Conservation (phyloP, 2,888 invertebrate species). For the Zele albiditarsus region DNA sequence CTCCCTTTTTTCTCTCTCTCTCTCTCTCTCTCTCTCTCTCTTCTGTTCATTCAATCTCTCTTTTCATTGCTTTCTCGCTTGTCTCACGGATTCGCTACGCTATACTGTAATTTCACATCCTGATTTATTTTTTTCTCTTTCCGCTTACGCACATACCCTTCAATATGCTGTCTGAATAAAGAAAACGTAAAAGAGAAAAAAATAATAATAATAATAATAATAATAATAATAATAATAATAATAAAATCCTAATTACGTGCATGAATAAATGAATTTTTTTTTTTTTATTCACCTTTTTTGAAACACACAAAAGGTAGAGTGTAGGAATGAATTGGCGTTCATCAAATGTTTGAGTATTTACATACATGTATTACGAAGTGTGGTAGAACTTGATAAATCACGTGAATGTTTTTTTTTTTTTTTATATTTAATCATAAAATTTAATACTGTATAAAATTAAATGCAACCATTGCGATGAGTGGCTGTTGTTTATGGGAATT, state of each 20-base stretch:
- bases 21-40: conserved; percentile 8
- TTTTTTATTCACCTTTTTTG: not conserved
- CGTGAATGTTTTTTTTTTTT: no score
- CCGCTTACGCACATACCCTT: conserved; percentile 12
- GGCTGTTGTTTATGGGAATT: no score
- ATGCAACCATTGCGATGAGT: no score
- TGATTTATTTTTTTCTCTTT: conserved; percentile 35
- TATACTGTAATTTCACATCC: conserved; percentile 29
- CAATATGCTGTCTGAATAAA: conserved; percentile 17
- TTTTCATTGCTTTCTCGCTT: not conserved
- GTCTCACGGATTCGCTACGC: conserved; percentile 8
- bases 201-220: no score
- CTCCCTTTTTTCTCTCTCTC: not conserved
- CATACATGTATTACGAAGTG: no score
- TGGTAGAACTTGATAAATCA: no score
- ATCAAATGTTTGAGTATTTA: no score
- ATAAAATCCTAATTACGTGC: conserved; percentile 41
- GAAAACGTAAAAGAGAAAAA: not conserved
- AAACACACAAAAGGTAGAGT: conserved; percentile 9
- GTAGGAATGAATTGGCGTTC: no score
- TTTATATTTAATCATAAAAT: no score
- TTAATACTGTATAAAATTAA: no score
- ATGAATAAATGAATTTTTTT: conserved; percentile 47
- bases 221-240: no score
- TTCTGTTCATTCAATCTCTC: not conserved